Evolutionary conservation across 2,113 vertebrate genomes (phyloP).

Genomic region (Percopsis transmontana): DNA sequence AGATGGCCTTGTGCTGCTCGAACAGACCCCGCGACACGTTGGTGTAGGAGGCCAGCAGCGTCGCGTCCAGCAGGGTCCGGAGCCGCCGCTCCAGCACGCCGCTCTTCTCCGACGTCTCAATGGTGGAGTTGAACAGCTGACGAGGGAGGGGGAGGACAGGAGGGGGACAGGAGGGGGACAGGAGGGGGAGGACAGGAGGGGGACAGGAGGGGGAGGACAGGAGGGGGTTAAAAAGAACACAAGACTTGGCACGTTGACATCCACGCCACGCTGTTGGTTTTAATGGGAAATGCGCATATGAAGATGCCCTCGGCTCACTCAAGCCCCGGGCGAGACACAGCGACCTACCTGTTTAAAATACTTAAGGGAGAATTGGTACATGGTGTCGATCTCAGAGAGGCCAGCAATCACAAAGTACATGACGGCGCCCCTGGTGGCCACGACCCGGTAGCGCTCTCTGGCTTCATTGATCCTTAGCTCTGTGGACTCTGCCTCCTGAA

Average conservation of each 20-base stretch:
- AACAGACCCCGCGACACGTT: conserved; percentile 81
- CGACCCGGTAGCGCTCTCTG: conserved; percentile 78
- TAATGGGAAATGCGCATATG: too few relatives aligned
- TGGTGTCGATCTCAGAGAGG: conserved; percentile 84
- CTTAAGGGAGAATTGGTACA: conserved; percentile 87
- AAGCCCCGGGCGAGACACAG: not conserved
- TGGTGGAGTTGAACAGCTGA: conserved; percentile 82
- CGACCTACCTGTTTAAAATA: conserved; percentile 84
- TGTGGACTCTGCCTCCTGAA: conserved; percentile 80
- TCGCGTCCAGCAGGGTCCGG: conserved; percentile 71
- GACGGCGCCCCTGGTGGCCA: conserved; percentile 79
- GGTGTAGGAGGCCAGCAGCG: conserved; percentile 72
- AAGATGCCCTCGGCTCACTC: not conserved
- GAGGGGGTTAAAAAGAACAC: not conserved
- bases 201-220: not conserved
- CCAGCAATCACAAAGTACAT: conserved; percentile 82
- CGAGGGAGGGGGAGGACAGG: not conserved
- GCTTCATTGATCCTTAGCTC: conserved; percentile 79
- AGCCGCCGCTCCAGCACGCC: conserved; percentile 74
- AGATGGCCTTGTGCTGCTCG: conserved; percentile 82
- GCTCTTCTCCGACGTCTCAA: conserved; percentile 73
- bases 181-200: not conserved
- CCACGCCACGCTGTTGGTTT: too few relatives aligned
- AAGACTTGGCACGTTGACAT: too few relatives aligned
- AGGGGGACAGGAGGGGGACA: not conserved